Conservation (phyloP, 2,113 vertebrate genomes). For the Mesoclemmys tuberculata region DNA sequence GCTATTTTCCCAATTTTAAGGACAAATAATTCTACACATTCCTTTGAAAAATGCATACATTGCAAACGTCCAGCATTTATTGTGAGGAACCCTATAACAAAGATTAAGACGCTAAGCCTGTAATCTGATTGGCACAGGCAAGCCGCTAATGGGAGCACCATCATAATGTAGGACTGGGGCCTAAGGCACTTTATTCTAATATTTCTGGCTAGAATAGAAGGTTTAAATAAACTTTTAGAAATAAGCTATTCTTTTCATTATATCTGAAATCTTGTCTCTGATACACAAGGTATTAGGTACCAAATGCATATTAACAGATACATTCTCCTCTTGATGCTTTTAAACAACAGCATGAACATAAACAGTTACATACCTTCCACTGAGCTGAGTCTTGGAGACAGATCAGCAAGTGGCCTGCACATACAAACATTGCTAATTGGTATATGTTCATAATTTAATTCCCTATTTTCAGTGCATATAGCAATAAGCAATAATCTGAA, state of each 20-base stretch:
- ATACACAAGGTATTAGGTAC: neutral
- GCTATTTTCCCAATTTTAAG: neutral
- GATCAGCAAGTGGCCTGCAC: constrained; percentile 62
- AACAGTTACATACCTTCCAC: constrained; percentile 46
- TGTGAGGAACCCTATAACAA: neutral
- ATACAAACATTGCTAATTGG: constrained; percentile 69
- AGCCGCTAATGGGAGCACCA: neutral
- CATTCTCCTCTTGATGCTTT: neutral
- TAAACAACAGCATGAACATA: constrained; percentile 46
- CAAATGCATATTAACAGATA: neutral
- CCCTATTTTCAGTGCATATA: neutral
- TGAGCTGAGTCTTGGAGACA: constrained; percentile 50
- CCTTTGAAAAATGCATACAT: neutral
- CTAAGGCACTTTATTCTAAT: neutral
- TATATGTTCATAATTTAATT: constrained; percentile 57
- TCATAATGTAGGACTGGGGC: neutral
- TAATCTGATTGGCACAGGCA: neutral
- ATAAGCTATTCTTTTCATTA: neutral
- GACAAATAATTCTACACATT: neutral
- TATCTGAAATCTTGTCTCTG: neutral
- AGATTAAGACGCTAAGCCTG: neutral
- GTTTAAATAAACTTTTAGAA: neutral
- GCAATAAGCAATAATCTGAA: constrained; percentile 40
- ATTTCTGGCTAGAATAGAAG: neutral
- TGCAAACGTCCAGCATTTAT: neutral